Evolutionary conservation across 1,140 invertebrate genomes (phyloP).

Genomic region (Drosophila setifemur): DNA sequence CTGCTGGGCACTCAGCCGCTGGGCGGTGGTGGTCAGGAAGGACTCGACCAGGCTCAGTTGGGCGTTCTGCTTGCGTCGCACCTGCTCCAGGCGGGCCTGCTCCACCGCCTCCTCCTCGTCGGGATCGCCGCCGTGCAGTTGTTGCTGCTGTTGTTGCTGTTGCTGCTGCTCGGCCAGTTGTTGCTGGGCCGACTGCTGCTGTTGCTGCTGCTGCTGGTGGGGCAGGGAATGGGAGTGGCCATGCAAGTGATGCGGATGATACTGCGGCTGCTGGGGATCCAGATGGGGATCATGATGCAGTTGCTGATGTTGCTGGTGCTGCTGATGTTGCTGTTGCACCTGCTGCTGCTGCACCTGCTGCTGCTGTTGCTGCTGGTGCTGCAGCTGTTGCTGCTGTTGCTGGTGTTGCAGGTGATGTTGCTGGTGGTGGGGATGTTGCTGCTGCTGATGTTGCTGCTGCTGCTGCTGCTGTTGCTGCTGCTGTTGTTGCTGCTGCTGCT

Average conservation of each 20-base stretch:
- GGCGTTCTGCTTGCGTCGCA: constrained; percentile 77
- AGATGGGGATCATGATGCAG: constrained; percentile 47
- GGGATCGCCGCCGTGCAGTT: constrained; percentile 28
- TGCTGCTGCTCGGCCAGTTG: constrained; percentile 11
- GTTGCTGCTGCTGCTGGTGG: constrained; percentile 42
- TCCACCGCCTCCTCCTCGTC: constrained; percentile 72
- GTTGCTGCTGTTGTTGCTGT: constrained; percentile 44
- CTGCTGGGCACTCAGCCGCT: constrained; percentile 76
- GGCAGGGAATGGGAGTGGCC: constrained; percentile 52
- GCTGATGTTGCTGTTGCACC: constrained; percentile 15
- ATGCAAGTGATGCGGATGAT: constrained; percentile 46
- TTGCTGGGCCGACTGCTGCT: constrained; percentile 58
- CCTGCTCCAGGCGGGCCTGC: constrained; percentile 56
- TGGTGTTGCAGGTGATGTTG: constrained; percentile 22
- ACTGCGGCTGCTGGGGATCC: constrained; percentile 51
- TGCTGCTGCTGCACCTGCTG: constrained; percentile 32
- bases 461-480: constrained; percentile 12
- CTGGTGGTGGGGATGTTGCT: constrained; percentile 3
- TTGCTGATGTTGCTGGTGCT: constrained; percentile 37
- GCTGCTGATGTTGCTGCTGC: constrained; percentile 11
- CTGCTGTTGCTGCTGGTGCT: constrained; percentile 10
- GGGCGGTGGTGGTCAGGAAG: constrained; percentile 76
- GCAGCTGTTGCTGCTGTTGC: constrained; percentile 9
- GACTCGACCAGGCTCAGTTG: constrained; percentile 80
- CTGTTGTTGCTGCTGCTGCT: constrained; percentile 29